phyloP scores from a whole-genome alignment of 2,888 invertebrate species.

The Macroteleia sp. region DNA sequence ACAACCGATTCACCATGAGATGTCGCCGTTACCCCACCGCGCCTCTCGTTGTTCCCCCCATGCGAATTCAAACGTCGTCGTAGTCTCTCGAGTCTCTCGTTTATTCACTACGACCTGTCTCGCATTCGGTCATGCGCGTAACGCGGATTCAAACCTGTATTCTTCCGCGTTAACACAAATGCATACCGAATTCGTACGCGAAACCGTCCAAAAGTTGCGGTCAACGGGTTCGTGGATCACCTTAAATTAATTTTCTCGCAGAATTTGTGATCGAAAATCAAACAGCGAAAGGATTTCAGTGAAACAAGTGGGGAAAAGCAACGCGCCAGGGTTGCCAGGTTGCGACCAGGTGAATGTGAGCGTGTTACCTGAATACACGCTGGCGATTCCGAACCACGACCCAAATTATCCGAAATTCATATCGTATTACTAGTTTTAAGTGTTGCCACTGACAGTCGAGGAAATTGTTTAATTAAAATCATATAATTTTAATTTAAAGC shows the following conservation, averaged over 20 bases:
- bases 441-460: not conserved
- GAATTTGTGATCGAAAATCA: not conserved
- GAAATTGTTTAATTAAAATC: not conserved
- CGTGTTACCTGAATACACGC: conserved; percentile 60
- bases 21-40: conserved; percentile 23
- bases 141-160: conserved; percentile 42
- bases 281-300: conserved; percentile 51
- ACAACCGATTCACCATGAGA: conserved; percentile 26
- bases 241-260: not conserved
- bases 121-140: conserved; percentile 61
- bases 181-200: conserved; percentile 10
- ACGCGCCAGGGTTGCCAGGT: conserved; percentile 65
- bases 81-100: conserved; percentile 1
- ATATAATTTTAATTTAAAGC: too few relatives aligned
- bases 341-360: conserved; percentile 64
- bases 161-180: conserved; percentile 52
- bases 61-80: conserved; percentile 36
- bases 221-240: not conserved
- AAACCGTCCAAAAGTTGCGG: not conserved
- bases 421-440: conserved; percentile 14
- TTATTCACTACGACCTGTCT: conserved; percentile 55
- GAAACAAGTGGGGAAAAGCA: conserved; percentile 48
- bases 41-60: conserved; percentile 6
- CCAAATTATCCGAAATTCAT: conserved; percentile 32
- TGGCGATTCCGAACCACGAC: conserved; percentile 48